Conservation (phyloP, 2,888 invertebrate species). For the Saturnia japonica region DNA sequence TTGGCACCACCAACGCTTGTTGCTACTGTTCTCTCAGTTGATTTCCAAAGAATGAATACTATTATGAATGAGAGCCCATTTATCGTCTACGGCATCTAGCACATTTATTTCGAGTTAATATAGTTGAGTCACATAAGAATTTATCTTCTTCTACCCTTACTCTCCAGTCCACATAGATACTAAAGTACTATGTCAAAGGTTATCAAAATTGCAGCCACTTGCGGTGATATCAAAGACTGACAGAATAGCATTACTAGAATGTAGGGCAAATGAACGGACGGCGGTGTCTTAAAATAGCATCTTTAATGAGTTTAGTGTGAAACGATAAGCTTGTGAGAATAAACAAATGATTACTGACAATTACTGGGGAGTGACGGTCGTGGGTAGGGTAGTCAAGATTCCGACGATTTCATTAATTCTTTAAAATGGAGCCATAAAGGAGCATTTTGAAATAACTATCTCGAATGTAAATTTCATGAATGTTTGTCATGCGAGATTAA, state of each 20-base stretch:
- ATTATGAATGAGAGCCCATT: neutral
- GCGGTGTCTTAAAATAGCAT: conserved; percentile 63
- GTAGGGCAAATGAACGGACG: conserved; percentile 56
- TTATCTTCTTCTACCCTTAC: neutral
- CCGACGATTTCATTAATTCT: neutral
- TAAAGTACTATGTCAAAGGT: conserved; percentile 16
- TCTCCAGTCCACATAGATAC: neutral
- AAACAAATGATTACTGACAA: conserved; percentile 71
- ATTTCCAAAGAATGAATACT: neutral
- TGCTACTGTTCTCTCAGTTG: neutral
- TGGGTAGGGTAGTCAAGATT: neutral
- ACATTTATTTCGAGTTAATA: neutral
- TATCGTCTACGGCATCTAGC: neutral
- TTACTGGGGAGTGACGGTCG: conserved; percentile 33
- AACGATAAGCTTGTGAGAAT: conserved; percentile 61
- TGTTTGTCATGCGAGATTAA: neutral
- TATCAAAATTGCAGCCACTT: conserved; percentile 24
- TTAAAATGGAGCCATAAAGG: neutral
- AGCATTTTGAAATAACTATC: neutral
- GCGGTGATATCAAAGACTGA: conserved; percentile 20
- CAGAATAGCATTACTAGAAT: conserved; percentile 32
- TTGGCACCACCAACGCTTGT: neutral
- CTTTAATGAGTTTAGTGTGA: conserved; percentile 58
- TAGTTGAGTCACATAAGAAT: neutral
- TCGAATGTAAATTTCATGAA: neutral